Evolutionary conservation across 2,113 vertebrate species (phyloP), one percentile per base, ranked within the genome.

Genomic region (Scalopus aquaticus): DNA sequence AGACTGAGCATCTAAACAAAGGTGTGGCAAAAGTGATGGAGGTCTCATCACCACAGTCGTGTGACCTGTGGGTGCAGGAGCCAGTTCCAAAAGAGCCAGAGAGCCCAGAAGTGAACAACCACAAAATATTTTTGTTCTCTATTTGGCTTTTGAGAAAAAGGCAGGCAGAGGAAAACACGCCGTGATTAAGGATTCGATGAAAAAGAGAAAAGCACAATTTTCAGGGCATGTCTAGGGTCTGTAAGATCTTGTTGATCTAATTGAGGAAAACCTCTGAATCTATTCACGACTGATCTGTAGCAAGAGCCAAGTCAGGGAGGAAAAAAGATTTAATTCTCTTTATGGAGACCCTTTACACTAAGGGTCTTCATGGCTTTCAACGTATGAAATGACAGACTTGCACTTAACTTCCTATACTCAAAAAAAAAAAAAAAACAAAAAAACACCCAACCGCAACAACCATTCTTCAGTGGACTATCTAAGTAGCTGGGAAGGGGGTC

Each of bases 161-260:
- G 49, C 30, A 46, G 5, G 5, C 60, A 5, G 51, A 81, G 44
- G 20, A 56, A 54, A 78, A 65, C 49, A 80, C 79, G 82, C 54
- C 42, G 46, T 16, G 64, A 76, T 24, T 6, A 60, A 69, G 60
- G 56, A 56, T 73, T 91, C 60, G 0, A 9, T 65, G 62, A 2
- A 87, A 79, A 82, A 93, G 74, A 60, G 51, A 20, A 89, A 94
- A 58, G 39, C 28, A 46, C 12, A 26, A 54, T 2, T 82, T 79
- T 44, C 32, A 39, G 39, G 54, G 13, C 5, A 32, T 30, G 26
- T 76, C 87, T 6, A 28, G 65, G 74, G 19, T 26, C 79, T 49
- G 11, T 13, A 32, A 39, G 5, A 46, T 76, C 26, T 58, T 72
- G 4, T 0, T 35, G 72, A 62, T 54, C 51, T 64, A 44, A 56